Evolutionary conservation across 1,140 invertebrate species (phyloP).

Genomic region (Chionoecetes opilio): DNA sequence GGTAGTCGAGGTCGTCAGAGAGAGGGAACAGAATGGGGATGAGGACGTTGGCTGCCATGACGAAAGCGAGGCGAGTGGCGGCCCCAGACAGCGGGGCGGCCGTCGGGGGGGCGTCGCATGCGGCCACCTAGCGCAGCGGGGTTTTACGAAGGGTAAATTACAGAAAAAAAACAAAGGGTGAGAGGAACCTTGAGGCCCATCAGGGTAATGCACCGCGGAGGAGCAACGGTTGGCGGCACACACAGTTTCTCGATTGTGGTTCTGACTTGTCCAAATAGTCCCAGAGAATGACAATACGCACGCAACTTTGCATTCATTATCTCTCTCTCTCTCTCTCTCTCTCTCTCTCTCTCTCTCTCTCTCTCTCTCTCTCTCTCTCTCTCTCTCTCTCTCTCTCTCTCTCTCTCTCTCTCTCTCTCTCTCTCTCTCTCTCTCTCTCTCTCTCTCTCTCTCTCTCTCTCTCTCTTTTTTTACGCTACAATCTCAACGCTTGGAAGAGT

Average conservation of each 20-base stretch:
- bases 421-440: slow-evolving; percentile 43
- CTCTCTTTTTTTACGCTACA: background rate
- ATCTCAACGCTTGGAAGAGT: too few species aligned
- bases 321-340: background rate
- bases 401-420: slow-evolving; percentile 14
- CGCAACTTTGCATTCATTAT: background rate
- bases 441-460: slow-evolving; percentile 15
- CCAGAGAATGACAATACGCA: background rate
- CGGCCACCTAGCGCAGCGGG: background rate
- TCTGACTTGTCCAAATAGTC: background rate
- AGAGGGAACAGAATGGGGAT: slow-evolving; percentile 68
- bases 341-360: slow-evolving; percentile 39
- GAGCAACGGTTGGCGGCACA: background rate
- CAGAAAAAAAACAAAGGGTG: too few species aligned
- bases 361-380: slow-evolving; percentile 37
- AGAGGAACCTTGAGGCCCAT: too few species aligned
- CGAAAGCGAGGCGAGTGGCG: slow-evolving; percentile 12
- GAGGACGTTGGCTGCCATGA: slow-evolving; percentile 65
- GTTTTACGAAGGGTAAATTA: background rate
- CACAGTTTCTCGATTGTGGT: background rate
- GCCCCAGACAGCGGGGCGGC: background rate
- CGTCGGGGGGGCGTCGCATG: background rate
- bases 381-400: background rate
- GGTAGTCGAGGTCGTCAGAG: slow-evolving; percentile 64
- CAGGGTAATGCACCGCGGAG: too few species aligned